Percentiles rank a stretch among this genome's conserved stretches.
Conservation (phyloP, 2,113 vertebrate species). For the Struthio camelus region DNA sequence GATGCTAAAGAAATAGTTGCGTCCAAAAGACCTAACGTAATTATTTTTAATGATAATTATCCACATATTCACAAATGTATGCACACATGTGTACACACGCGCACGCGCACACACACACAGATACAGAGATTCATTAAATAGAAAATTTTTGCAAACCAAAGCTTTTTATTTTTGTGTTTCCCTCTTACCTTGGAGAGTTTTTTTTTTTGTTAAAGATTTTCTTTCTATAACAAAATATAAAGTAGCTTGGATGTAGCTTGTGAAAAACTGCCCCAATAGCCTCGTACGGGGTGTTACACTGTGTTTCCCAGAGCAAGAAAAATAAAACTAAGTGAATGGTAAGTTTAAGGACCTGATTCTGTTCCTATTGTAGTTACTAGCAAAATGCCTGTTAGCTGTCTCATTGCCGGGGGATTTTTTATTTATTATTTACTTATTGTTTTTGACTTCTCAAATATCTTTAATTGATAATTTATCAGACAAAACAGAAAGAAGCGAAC, state of each 20-base stretch:
- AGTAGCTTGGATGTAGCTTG: not conserved
- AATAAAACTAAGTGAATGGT: not conserved
- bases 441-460: conserved; percentile 64
- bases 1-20: not conserved
- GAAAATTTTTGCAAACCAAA: conserved; percentile 27
- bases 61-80: conserved; percentile 32
- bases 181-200: not conserved
- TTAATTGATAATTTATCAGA: conserved; percentile 64
- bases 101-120: not conserved
- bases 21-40: not conserved
- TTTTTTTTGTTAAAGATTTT: not conserved
- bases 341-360: conserved; percentile 52
- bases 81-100: not conserved
- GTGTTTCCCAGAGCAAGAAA: conserved; percentile 51
- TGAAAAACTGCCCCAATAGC: conserved; percentile 59
- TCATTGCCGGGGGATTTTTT: conserved; percentile 38
- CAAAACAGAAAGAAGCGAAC: conserved; percentile 52
- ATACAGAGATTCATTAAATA: conserved; percentile 34
- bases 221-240: conserved; percentile 36
- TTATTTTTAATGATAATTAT: conserved; percentile 49
- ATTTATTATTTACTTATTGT: conserved; percentile 68
- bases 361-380: conserved; percentile 16
- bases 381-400: conserved; percentile 33
- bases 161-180: conserved; percentile 3
- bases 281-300: not conserved